phyloP scores from a whole-genome alignment of 2,888 invertebrate species.

The Synergus umbraculus region DNA sequence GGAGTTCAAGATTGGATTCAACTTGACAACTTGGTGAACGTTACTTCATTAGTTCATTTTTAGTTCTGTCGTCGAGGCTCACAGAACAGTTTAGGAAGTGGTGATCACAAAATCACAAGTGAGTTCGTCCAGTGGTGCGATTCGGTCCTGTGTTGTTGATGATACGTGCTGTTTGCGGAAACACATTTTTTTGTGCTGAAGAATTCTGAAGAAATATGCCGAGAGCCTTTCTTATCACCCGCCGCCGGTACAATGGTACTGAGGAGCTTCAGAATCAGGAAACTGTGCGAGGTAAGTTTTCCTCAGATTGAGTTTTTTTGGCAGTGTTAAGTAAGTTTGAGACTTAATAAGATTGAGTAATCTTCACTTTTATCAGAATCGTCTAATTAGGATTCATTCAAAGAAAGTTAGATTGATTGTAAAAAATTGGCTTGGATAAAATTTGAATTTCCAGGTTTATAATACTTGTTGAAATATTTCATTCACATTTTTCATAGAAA shows the following conservation, averaged over 20 bases:
- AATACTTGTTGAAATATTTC: too few species aligned
- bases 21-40: conserved; percentile 9
- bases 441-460: too few species aligned
- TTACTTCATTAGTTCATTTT: background rate
- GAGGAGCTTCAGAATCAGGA: conserved; percentile 66
- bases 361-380: too few species aligned
- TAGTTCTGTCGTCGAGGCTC: conserved; percentile 9
- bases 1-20: background rate
- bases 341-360: too few species aligned
- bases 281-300: conserved; percentile 67
- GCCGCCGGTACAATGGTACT: conserved; percentile 79
- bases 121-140: conserved; percentile 40
- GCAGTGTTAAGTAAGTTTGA: too few species aligned
- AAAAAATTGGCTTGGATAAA: too few species aligned
- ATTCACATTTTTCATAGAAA: too few species aligned
- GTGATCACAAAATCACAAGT: conserved; percentile 30
- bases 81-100: conserved; percentile 21
- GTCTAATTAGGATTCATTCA: too few species aligned
- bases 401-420: too few species aligned
- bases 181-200: background rate
- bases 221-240: conserved; percentile 82
- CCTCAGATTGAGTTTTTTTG: background rate
- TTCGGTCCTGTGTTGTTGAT: conserved; percentile 51
- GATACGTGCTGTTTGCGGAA: conserved; percentile 45
- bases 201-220: conserved; percentile 78